A percentile compares a stretch with the other conserved stretches of the same genome.
Conservation (phyloP, 2,797 vertebrate genomes). For the Aotus griseimembra region DNA sequence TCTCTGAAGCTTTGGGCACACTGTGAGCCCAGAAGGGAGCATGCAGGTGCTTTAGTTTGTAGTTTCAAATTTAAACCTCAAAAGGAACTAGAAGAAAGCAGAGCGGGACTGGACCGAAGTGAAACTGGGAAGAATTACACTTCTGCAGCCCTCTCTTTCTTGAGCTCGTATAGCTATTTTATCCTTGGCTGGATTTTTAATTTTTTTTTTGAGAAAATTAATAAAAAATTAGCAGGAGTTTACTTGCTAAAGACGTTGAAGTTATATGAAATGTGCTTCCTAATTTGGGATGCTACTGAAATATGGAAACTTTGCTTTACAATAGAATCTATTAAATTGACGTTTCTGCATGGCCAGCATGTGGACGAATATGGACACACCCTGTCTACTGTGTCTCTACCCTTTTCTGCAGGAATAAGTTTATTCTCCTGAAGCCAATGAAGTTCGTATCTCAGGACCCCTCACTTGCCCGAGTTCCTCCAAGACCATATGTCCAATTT, state of each 20-base stretch:
- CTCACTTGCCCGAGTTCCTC: not conserved
- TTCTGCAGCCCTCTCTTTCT: not conserved
- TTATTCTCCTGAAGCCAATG: not conserved
- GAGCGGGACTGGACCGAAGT: not conserved
- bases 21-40: not conserved
- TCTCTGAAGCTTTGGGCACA: constrained; percentile 16
- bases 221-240: not conserved
- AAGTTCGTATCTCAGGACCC: not conserved
- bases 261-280: not conserved
- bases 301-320: not conserved
- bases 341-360: not conserved
- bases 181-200: not conserved
- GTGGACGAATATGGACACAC: not conserved
- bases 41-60: not conserved
- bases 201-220: not conserved
- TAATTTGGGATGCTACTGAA: not conserved
- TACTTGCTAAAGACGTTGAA: not conserved
- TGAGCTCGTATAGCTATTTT: not conserved
- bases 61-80: constrained; percentile 29
- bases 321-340: not conserved
- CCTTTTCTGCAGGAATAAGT: not conserved
- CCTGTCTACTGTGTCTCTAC: accelerated
- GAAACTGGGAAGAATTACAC: not conserved
- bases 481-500: not conserved
- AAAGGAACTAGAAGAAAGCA: constrained; percentile 24